Base-by-base conservation (phyloP, 2,113 vertebrate species). In the Calidris pugnax region DNA sequence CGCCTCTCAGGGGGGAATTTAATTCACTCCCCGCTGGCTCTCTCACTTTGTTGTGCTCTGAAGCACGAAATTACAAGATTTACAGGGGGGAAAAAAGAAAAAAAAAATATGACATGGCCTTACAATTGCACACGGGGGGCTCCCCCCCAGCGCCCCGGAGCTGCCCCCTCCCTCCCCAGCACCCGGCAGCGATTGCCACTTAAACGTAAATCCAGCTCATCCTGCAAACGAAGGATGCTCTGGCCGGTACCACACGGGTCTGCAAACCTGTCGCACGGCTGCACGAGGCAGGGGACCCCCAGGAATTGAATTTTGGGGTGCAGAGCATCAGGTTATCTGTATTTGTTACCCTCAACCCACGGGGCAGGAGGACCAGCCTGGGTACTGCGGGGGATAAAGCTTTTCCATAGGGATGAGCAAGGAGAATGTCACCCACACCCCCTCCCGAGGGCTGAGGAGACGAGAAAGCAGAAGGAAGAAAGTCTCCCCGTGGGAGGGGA, bases 61-160 rank as follows among this genome's bases (percentile, higher is more conserved):
- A 96, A 98, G 97, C 98, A 98, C 89, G 97, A 98, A 98, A 97
- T 98, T 97, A 97, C 95, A 96, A 96, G 96, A 97, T 95, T 98
- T 97, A 97, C 62, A 96, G 91, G 92, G 41, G 41, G 27, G 19
- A 4, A 28, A 19, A 17, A 13, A 14, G 4, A 9, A 7, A 18
- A 4, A 53, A 60, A 50, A 87, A 92, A 94, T 97, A 89, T 11
- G 53, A 74, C 87, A 79, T 4, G 64, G 89, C 74, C 90, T 95
- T 89, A 92, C 57, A 94, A 74, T 86, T 62, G 87, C 93, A 90
- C 62, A 69, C 68, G 18, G 78, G 74, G 80, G 64, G 60, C 73
- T 80, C 90, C 62, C 92, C 6, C 6, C 26, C 76, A 74, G 85
- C 10, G 56, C 85, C 92, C 53, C 26, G 7, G 86, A 71, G 74